Conservation (phyloP, 2,888 invertebrate genomes). For the Machimus atricapillus region DNA sequence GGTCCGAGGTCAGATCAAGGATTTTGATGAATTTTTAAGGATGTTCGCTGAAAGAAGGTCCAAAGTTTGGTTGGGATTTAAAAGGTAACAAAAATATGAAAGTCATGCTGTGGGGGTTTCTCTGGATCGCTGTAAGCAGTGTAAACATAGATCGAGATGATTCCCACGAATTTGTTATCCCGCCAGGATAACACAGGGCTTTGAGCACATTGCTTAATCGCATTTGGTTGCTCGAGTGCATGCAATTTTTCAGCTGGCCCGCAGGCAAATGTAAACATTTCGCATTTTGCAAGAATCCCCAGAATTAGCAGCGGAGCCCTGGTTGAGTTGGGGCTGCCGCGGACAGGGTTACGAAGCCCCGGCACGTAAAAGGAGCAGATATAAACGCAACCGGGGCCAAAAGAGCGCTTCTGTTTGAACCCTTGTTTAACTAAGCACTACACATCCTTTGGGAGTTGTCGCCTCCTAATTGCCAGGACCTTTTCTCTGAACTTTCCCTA, state of each 20-base stretch:
- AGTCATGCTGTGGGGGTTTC: background rate
- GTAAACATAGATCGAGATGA: background rate
- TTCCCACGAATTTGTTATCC: background rate
- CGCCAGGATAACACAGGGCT: background rate
- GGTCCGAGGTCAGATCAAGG: background rate
- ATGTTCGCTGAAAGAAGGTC: background rate
- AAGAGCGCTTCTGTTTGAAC: background rate
- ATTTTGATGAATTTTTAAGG: background rate
- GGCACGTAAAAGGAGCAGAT: background rate
- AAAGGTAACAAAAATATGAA: background rate
- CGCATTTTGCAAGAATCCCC: background rate
- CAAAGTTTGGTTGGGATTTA: background rate
- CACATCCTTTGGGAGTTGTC: conserved; percentile 34
- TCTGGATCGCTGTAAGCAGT: background rate
- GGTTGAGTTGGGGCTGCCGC: background rate
- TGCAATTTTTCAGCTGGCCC: background rate
- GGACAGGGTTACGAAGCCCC: background rate
- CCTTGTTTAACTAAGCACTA: conserved; percentile 33
- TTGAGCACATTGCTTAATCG: background rate
- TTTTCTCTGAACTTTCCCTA: conserved; percentile 28
- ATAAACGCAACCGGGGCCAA: background rate
- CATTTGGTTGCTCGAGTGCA: background rate
- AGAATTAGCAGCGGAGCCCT: background rate
- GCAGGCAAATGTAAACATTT: background rate
- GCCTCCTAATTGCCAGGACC: conserved; percentile 35